Evolutionary conservation across 2,888 invertebrate genomes (phyloP).

Genomic region (Synanthedon myopaeformis): DNA sequence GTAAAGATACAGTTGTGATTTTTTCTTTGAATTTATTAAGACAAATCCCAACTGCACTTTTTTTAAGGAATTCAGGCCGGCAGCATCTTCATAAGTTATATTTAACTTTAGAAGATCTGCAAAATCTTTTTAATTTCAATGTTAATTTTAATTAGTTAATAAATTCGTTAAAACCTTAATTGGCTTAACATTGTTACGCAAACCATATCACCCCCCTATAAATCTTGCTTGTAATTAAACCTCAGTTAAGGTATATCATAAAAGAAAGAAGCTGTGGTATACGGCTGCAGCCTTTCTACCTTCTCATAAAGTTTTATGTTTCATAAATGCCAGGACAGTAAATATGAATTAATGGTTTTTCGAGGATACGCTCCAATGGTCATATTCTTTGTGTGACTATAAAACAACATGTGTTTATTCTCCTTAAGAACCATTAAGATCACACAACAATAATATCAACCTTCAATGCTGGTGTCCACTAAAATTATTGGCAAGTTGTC

Average conservation of each 20-base stretch:
- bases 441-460: conserved; percentile 15
- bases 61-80: too few species aligned
- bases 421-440: too few species aligned
- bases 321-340: conserved; percentile 60
- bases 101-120: too few species aligned
- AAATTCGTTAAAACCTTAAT: conserved; percentile 19
- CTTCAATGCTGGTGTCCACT: too few species aligned
- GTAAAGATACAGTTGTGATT: too few species aligned
- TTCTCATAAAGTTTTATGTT: conserved; percentile 63
- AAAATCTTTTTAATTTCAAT: too few species aligned
- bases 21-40: too few species aligned
- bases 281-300: conserved; percentile 47
- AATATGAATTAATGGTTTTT: conserved; percentile 61
- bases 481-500: too few species aligned
- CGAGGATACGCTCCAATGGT: conserved; percentile 40
- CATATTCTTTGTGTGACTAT: conserved; percentile 29
- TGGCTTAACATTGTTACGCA: conserved; percentile 10
- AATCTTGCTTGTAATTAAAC: conserved; percentile 48
- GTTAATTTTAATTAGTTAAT: too few species aligned
- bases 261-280: conserved; percentile 33
- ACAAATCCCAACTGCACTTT: too few species aligned
- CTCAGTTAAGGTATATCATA: conserved; percentile 51
- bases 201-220: conserved; percentile 14
- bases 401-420: conserved; percentile 31
- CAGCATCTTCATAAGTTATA: too few species aligned